phyloP scores from a whole-genome alignment of 2,888 invertebrate genomes.

The Microdon myrmicae region DNA sequence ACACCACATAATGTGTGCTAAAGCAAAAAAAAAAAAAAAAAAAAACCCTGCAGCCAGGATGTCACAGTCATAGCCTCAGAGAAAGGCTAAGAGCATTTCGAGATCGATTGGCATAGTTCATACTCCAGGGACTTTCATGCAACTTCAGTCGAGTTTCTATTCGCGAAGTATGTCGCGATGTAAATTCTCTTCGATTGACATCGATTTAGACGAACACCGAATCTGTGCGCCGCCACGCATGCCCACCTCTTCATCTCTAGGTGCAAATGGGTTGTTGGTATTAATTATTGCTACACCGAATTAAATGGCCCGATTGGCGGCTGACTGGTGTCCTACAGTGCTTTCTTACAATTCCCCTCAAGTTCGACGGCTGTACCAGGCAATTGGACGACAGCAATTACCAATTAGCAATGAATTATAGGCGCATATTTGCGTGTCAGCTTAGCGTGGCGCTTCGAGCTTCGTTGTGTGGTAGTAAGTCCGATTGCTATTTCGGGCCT shows the following conservation, averaged over 20 bases:
- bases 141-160: slow-evolving; percentile 46
- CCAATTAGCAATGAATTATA: slow-evolving; percentile 51
- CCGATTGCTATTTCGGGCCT: background rate
- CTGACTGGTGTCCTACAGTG: slow-evolving; percentile 25
- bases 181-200: slow-evolving; percentile 7
- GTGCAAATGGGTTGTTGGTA: slow-evolving; percentile 48
- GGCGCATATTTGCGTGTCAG: slow-evolving; percentile 39
- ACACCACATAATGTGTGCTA: no score
- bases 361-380: slow-evolving; percentile 25
- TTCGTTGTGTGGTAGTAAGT: slow-evolving; percentile 1
- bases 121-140: slow-evolving; percentile 26
- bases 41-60: slow-evolving; percentile 16
- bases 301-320: slow-evolving; percentile 49
- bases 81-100: slow-evolving; percentile 26
- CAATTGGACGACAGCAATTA: slow-evolving; percentile 48
- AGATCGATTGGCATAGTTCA: slow-evolving; percentile 38
- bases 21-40: no score
- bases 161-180: slow-evolving; percentile 37
- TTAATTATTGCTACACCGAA: slow-evolving; percentile 51
- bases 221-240: slow-evolving; percentile 24
- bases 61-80: background rate
- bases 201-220: slow-evolving; percentile 5
- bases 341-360: slow-evolving; percentile 27
- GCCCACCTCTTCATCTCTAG: slow-evolving; percentile 45
- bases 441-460: slow-evolving; percentile 49